These are phyloP conservation scores for Embidobia sp. DNA, from an alignment of 2,888 invertebrate genomes.

Conservation along the genomic window DNA sequence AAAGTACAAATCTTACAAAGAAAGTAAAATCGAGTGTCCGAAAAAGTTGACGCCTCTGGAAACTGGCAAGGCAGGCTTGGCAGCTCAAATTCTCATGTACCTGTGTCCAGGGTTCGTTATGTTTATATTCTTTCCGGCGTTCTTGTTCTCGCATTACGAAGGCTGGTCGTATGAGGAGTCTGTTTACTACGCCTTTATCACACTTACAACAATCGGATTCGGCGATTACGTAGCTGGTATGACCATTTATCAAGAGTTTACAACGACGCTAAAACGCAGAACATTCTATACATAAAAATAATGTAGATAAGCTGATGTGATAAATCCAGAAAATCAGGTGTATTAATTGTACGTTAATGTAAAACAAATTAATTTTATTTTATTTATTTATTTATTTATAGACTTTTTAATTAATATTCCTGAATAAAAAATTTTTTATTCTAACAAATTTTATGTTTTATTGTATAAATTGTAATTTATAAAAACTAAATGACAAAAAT, in stretches of 20 bases:
- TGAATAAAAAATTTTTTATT: too few relatives aligned
- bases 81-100: constrained; percentile 91
- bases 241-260: constrained; percentile 23
- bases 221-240: constrained; percentile 95
- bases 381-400: too few relatives aligned
- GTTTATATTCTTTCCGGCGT: constrained; percentile 93
- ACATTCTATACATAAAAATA: constrained; percentile 17
- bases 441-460: too few relatives aligned
- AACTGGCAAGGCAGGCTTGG: constrained; percentile 86
- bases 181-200: constrained; percentile 93
- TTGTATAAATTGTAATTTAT: too few relatives aligned
- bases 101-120: constrained; percentile 94
- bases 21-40: constrained; percentile 82
- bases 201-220: constrained; percentile 94
- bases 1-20: constrained; percentile 89
- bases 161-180: constrained; percentile 92
- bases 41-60: constrained; percentile 74
- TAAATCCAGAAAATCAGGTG: background rate
- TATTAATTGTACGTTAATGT: too few relatives aligned
- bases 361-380: too few relatives aligned
- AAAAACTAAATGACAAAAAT: too few relatives aligned
- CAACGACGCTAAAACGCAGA: constrained; percentile 2
- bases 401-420: too few relatives aligned
- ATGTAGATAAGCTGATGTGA: background rate
- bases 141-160: constrained; percentile 92